phyloP scores from a whole-genome alignment of 2,113 vertebrate genomes.

The Macrotus californicus region DNA sequence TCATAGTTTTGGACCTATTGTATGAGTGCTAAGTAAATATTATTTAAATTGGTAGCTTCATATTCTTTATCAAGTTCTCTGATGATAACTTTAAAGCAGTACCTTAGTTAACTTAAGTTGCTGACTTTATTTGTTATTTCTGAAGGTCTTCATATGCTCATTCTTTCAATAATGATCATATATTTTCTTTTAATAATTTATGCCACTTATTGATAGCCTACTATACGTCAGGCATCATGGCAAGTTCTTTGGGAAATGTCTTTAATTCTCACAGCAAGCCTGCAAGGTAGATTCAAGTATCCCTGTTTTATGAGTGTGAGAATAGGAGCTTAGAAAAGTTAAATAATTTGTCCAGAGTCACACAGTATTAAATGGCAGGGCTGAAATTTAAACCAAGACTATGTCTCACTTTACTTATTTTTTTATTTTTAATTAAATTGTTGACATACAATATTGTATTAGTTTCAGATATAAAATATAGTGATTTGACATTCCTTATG shows the following conservation, averaged over 20 bases:
- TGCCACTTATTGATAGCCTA: not conserved
- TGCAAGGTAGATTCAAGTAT: not conserved
- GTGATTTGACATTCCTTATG: not conserved
- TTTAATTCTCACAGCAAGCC: not conserved
- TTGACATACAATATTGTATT: no score
- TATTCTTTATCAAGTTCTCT: not conserved
- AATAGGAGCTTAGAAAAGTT: not conserved
- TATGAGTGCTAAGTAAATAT: conserved; percentile 12
- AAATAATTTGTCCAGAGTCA: not conserved
- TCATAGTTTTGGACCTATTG: not conserved
- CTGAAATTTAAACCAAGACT: not conserved
- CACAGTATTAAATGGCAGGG: not conserved
- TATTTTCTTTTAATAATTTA: conserved; percentile 12
- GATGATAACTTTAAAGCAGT: not conserved
- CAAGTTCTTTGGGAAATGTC: not conserved
- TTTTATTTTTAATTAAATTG: not conserved
- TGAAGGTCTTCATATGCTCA: not conserved
- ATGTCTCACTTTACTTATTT: not conserved
- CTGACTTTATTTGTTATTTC: conserved; percentile 2
- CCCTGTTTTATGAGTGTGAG: not conserved
- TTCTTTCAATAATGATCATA: not conserved
- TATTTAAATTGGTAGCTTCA: not conserved
- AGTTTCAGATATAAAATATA: not conserved
- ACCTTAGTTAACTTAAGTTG: not conserved
- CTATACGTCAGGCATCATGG: not conserved